Evolutionary conservation across 2,888 invertebrate species (phyloP).

Genomic region (Neria commutata): DNA sequence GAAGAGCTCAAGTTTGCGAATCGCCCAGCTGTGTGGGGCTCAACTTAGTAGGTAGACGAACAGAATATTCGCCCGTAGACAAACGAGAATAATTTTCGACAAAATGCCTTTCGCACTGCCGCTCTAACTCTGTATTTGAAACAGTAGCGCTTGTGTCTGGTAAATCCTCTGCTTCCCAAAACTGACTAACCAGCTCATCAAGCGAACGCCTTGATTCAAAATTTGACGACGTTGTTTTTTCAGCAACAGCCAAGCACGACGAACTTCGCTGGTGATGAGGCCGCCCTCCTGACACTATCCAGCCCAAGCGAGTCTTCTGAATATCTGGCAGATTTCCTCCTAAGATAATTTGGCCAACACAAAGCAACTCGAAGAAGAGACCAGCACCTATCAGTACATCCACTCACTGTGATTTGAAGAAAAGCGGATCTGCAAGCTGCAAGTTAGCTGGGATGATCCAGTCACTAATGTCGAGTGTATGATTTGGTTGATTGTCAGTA

Average conservation of each 20-base stretch:
- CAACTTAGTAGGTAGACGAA: constrained; percentile 8
- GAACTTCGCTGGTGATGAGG: too few relatives aligned
- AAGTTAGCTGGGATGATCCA: constrained; percentile 22
- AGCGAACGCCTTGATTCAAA: too few relatives aligned
- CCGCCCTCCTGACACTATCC: constrained; percentile 28
- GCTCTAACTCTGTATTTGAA: background rate
- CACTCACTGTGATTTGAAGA: constrained; percentile 10
- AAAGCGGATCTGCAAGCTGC: constrained; percentile 17
- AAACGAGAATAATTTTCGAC: constrained; percentile 6
- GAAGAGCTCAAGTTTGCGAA: constrained; percentile 6
- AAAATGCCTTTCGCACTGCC: constrained; percentile 23
- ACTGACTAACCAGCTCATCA: too few relatives aligned
- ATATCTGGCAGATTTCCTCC: constrained; percentile 17
- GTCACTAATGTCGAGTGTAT: constrained; percentile 7
- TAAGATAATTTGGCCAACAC: constrained; percentile 19
- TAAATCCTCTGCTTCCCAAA: too few relatives aligned
- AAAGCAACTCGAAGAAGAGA: constrained; percentile 20
- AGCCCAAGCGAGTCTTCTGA: constrained; percentile 30
- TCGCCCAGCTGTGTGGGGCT: constrained; percentile 8
- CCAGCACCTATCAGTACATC: constrained; percentile 17
- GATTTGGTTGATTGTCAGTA: constrained; percentile 11
- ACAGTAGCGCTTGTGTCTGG: too few relatives aligned
- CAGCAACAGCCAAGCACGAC: background rate
- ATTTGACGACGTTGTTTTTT: too few relatives aligned
- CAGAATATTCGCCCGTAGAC: constrained; percentile 16